A percentile compares a stretch with the other conserved stretches of the same genome.
Evolutionary conservation across 2,113 vertebrate species (phyloP).

Genomic region (Percina caprodes): DNA sequence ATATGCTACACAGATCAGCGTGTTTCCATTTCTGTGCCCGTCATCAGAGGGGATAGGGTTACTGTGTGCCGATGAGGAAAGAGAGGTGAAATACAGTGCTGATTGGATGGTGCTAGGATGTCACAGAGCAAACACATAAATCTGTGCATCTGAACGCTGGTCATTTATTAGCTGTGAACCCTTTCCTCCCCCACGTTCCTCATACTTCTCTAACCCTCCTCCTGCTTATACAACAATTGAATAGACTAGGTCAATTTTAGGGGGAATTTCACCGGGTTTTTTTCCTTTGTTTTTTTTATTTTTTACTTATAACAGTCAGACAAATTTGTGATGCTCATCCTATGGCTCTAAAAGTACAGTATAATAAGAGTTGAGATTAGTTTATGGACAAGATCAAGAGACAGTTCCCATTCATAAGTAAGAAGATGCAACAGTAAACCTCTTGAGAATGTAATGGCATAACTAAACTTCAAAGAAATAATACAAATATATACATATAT

Average conservation of each 20-base stretch:
- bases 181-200: slow-evolving; percentile 43
- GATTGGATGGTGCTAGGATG: slow-evolving; percentile 85
- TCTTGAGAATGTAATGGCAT: background rate
- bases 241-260: background rate
- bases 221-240: background rate
- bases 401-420: background rate
- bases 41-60: slow-evolving; percentile 84
- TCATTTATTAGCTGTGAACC: slow-evolving; percentile 83
- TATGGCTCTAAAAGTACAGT: background rate
- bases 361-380: background rate
- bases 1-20: slow-evolving; percentile 95
- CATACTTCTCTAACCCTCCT: slow-evolving; percentile 2
- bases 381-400: background rate
- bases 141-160: slow-evolving; percentile 84
- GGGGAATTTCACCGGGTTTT: background rate
- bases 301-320: background rate
- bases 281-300: too few relatives aligned
- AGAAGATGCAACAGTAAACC: background rate
- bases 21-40: slow-evolving; percentile 80
- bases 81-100: slow-evolving; percentile 87
- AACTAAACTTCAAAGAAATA: background rate
- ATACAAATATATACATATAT: background rate
- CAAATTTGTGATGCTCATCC: background rate
- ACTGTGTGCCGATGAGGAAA: slow-evolving; percentile 88
- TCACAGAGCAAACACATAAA: slow-evolving; percentile 82